phyloP scores from a whole-genome alignment of 92 coral and sea anemone genomes.

The Porites cylindrica region DNA sequence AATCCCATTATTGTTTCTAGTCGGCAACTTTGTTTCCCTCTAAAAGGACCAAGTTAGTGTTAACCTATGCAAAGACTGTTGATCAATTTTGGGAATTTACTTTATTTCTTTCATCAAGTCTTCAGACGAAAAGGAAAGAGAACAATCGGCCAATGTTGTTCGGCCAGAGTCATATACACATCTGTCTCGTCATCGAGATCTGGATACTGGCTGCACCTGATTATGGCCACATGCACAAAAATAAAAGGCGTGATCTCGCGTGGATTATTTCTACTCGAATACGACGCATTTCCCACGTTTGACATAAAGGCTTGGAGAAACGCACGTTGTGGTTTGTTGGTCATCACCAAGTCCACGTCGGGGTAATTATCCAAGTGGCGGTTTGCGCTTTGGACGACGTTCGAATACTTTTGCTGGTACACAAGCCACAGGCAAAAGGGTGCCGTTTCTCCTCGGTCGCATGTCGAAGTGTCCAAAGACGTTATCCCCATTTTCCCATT shows the following conservation, averaged over 20 bases:
- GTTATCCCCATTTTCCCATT: not conserved
- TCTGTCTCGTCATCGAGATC: not conserved
- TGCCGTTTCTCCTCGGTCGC: not conserved
- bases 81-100: not conserved
- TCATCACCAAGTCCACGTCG: constrained; percentile 14
- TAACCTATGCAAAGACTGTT: too few species aligned
- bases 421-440: not conserved
- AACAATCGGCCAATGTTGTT: not conserved
- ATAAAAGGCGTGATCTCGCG: not conserved
- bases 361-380: constrained; percentile 15
- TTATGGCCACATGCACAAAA: not conserved
- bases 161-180: constrained; percentile 1
- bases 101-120: not conserved
- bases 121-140: not conserved
- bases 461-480: not conserved
- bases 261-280: not conserved
- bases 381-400: not conserved
- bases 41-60: not conserved
- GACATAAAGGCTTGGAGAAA: not conserved
- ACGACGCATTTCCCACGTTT: not conserved
- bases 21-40: too few species aligned
- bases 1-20: not conserved
- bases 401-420: not conserved
- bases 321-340: not conserved
- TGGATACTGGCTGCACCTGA: not conserved